Conservation (phyloP, 2,113 vertebrate genomes). For the Murina feae region DNA sequence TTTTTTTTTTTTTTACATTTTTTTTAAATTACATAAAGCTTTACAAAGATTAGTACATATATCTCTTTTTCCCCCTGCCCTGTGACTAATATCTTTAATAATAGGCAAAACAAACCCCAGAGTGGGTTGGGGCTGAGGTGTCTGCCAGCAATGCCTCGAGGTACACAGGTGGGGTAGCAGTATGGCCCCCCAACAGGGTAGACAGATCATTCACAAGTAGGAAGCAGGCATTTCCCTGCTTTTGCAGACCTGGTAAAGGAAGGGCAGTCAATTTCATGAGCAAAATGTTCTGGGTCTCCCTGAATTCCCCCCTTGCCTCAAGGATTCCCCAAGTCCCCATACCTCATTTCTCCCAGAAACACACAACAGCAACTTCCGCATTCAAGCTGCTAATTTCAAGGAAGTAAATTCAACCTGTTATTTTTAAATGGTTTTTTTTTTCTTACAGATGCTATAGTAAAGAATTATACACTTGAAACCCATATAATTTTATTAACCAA, state of each 20-base stretch:
- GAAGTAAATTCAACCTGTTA: not conserved
- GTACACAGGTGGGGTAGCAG: not conserved
- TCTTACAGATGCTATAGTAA: not conserved
- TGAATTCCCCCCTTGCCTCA: not conserved
- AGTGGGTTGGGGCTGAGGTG: not conserved
- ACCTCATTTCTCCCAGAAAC: not conserved
- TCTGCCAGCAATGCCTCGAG: accelerated
- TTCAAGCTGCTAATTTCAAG: not conserved
- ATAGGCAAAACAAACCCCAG: not conserved
- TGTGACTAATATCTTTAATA: not conserved
- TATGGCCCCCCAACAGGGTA: not conserved
- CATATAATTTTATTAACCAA: not conserved
- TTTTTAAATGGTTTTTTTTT: not conserved
- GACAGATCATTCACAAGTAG: not conserved
- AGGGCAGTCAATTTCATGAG: not conserved
- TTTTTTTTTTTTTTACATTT: no score
- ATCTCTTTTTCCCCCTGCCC: no score
- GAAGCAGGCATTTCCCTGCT: not conserved
- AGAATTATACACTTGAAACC: not conserved
- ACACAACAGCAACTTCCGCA: not conserved
- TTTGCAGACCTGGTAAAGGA: not conserved
- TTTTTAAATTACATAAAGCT: no score
- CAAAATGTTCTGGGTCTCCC: not conserved
- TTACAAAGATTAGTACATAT: no score
- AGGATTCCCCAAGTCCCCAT: not conserved